A percentile compares a stretch with the other conserved stretches of the same genome.
Conservation (phyloP, 2,113 vertebrate species). For the Sturnira hondurensis region DNA sequence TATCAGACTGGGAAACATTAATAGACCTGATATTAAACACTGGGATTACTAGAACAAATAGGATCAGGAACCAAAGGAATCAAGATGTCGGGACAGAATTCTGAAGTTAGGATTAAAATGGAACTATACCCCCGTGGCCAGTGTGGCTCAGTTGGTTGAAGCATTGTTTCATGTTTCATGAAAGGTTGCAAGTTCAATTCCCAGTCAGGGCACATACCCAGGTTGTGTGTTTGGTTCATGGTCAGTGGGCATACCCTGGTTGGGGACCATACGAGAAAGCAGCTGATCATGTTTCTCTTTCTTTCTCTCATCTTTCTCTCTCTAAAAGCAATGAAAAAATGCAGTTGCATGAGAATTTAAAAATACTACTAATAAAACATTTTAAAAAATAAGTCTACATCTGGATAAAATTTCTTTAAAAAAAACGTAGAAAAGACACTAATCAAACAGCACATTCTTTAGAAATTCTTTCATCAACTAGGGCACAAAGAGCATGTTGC, state of each 20-base stretch:
- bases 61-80: not conserved
- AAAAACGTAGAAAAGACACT: not conserved
- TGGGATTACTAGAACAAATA: not conserved
- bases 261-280: too few species aligned
- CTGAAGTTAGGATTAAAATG: not conserved
- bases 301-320: too few species aligned
- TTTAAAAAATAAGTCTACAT: not conserved
- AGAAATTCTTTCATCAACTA: not conserved
- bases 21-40: not conserved
- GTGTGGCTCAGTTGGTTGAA: too few species aligned
- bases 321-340: too few species aligned
- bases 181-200: too few species aligned
- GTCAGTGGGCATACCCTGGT: too few species aligned
- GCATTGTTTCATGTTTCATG: too few species aligned
- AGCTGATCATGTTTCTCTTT: too few species aligned
- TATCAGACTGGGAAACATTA: not conserved
- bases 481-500: not conserved
- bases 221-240: too few species aligned
- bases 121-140: not conserved
- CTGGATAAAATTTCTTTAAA: not conserved
- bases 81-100: not conserved
- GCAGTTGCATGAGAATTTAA: too few species aligned
- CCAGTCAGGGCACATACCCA: too few species aligned
- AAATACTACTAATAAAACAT: too few species aligned
- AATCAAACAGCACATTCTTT: not conserved